Base-by-base conservation (phyloP, 2,113 vertebrate species). In the Tretioscincus oriximinensis region DNA sequence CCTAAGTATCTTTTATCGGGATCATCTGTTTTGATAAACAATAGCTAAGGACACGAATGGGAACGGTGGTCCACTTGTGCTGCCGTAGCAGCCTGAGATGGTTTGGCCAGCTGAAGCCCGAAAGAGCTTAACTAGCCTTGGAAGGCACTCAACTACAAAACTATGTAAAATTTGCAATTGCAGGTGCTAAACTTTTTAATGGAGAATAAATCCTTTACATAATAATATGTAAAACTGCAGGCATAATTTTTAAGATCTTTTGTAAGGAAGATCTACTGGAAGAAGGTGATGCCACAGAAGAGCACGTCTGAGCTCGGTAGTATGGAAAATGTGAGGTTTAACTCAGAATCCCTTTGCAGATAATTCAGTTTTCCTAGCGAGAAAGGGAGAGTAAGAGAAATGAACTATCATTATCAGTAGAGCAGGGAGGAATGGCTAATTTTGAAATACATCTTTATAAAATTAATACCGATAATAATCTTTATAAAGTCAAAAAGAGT, bases 391-490 rank as follows among this genome's bases (percentile, higher is more conserved):
- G 67, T n/a, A 11, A 24, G 24, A 71, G 47, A 61, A 74, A n/a
- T 35, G 24, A 51, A 60, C 31, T 28, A 51, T 29, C 31, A 14
- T 29, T 45, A 24, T 22, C 60, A 45, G 35, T 21, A 35, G 21
- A 35, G 29, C 73, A 54, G 64, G 24, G 54, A 67, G 21, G 31
- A 67, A 51, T 18, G 20, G 29, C 31, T 41, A 22, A 22, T 61
- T 61, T 76, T 29, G 68, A 68, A 47, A 29, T 21, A 41, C 72
- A 29, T 47, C 64, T 81, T 69, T 76, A 29, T 69, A 22, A n/a
- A 78, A 78, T 26, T 47, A 60, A 26, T 66, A 76, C 24, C 45
- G 45, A 68, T 68, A 58, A 69, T 35, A 47, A 75, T 68, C 80
- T 67, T 9, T 28, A 24, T 21, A 7, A 28, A 9, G 49, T 58